A percentile compares a stretch with the other conserved stretches of the same genome.
phyloP scores from a whole-genome alignment of 2,113 vertebrate genomes.

The Candoia aspera region DNA sequence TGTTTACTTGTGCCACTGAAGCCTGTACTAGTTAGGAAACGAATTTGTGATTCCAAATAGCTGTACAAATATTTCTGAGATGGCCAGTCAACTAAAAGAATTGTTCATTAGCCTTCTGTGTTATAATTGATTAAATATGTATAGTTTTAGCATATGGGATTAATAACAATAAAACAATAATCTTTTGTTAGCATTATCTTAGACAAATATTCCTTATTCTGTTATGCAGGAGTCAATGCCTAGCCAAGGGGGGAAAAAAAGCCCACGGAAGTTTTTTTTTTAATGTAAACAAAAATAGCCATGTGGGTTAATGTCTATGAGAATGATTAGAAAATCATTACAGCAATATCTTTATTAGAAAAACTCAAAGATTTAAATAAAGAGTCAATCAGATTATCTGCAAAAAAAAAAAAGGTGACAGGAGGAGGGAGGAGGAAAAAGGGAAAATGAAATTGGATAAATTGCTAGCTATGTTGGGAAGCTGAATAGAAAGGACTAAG shows the following conservation, averaged over 20 bases:
- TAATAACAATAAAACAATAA: neutral
- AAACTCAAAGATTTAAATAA: neutral
- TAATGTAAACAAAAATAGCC: neutral
- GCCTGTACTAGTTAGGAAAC: neutral
- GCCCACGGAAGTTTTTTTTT: no score
- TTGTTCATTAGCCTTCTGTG: neutral
- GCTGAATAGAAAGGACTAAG: neutral
- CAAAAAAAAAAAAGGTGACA: neutral
- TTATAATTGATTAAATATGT: neutral
- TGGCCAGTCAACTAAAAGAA: neutral
- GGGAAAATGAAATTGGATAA: neutral
- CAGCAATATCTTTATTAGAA: neutral
- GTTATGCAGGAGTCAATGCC: neutral
- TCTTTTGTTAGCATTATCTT: neutral
- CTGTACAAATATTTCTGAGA: neutral
- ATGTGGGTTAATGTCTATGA: neutral
- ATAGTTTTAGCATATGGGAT: neutral
- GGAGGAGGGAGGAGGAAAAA: neutral
- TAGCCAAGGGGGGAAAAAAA: neutral
- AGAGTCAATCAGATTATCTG: neutral
- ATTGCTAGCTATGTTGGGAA: neutral
- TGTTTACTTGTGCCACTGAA: constrained; percentile 17
- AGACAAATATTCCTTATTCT: neutral
- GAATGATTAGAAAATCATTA: neutral
- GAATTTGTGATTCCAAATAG: neutral